Conservation (phyloP, 2,888 invertebrate species). For the Panorpa germanica region DNA sequence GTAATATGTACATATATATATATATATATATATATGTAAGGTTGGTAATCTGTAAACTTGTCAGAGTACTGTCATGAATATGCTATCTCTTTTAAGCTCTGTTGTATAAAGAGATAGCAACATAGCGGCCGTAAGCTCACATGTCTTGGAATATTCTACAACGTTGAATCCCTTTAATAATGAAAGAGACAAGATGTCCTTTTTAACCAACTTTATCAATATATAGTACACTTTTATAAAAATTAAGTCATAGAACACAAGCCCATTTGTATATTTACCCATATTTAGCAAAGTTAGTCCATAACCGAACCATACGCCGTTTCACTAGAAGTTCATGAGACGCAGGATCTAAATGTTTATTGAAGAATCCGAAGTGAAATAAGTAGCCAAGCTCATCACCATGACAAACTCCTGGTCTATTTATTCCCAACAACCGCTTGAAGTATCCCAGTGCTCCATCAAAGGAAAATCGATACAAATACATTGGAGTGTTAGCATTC, state of each 20-base stretch:
- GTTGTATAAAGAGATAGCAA: no score
- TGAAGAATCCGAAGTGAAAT: slow-evolving; percentile 41
- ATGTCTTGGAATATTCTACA: no score
- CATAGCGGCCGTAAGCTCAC: no score
- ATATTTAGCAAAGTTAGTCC: slow-evolving; percentile 44
- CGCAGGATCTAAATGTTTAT: slow-evolving; percentile 35
- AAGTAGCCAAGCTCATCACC: slow-evolving; percentile 45
- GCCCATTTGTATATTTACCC: slow-evolving; percentile 29
- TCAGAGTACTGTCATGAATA: no score
- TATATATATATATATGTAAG: slow-evolving; percentile 2
- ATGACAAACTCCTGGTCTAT: slow-evolving; percentile 37
- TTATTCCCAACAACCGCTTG: slow-evolving; percentile 38
- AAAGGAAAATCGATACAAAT: slow-evolving; percentile 38
- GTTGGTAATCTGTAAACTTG: no score
- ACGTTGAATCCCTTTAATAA: no score
- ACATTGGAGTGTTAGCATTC: slow-evolving; percentile 31
- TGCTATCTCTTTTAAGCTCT: no score
- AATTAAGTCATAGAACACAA: no score
- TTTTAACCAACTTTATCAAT: no score
- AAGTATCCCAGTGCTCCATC: slow-evolving; percentile 41
- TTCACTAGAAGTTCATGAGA: slow-evolving; percentile 37
- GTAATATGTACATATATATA: slow-evolving; percentile 6
- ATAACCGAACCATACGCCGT: slow-evolving; percentile 38
- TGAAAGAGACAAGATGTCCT: no score
- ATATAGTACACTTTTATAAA: no score